Conservation (phyloP, 2,797 vertebrate genomes). For the Coracias cyanogaster region DNA sequence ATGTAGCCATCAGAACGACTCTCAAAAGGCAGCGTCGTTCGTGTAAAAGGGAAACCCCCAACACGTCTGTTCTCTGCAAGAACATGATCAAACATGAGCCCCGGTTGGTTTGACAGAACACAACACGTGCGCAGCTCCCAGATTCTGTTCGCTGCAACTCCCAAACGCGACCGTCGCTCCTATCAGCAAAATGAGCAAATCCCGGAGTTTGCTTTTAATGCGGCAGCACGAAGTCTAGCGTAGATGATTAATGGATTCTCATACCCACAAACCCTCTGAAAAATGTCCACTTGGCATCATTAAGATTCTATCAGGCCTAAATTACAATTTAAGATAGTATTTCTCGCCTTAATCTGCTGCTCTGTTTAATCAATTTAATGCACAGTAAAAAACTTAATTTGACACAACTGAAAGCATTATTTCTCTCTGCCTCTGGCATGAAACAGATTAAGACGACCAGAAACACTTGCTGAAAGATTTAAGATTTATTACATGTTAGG, state of each 20-base stretch:
- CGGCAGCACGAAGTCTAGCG: accelerated
- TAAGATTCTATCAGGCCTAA: slow-evolving; percentile 50
- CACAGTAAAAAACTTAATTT: slow-evolving; percentile 49
- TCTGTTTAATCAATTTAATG: slow-evolving; percentile 60
- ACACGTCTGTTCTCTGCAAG: not conserved
- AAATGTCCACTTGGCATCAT: slow-evolving; percentile 1
- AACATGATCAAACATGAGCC: not conserved
- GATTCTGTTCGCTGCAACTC: accelerated
- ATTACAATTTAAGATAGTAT: slow-evolving; percentile 23
- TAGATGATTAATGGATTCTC: not conserved
- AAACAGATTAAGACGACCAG: slow-evolving; percentile 49
- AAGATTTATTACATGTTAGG: slow-evolving; percentile 1
- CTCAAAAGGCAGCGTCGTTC: not conserved
- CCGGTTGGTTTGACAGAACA: not conserved
- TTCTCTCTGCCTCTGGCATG: slow-evolving; percentile 16
- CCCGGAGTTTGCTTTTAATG: not conserved
- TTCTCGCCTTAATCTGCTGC: slow-evolving; percentile 23
- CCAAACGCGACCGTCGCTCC: not conserved
- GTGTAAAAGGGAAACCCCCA: not conserved
- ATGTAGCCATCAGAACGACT: not conserved
- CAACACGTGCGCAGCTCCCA: not conserved
- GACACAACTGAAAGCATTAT: slow-evolving; percentile 18
- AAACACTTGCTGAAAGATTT: slow-evolving; percentile 27
- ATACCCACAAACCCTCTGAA: not conserved
- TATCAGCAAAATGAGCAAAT: not conserved